Evolutionary conservation across 2,888 invertebrate genomes (phyloP), one percentile per base, ranked within the genome.

Genomic region (Drosophila siamana): DNA sequence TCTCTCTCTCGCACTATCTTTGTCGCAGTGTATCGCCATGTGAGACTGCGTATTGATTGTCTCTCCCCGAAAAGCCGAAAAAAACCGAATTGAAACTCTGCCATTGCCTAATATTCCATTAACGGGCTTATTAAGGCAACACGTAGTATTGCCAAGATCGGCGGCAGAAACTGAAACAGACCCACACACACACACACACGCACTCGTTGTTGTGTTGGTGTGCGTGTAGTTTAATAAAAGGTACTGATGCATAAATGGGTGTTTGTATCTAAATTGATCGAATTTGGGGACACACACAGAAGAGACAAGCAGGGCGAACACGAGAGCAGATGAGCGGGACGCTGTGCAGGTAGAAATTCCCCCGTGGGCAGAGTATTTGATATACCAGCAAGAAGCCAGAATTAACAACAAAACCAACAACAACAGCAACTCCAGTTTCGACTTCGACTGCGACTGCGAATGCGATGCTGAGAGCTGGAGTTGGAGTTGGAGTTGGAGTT

Each of bases 171-270:
- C 50, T 56, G 54, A 56, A 43, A 64, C 69, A 74, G 64, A 84
- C 85, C 74, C 82, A 77, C 74, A 73, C 65, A 80, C 16, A 66
- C 51, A 47, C 46, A 60, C 46, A 13, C 24, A 41, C 5, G 50
- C 40, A 28, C 13, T 41, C 33, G 44, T 22, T 38, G 3, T 38
- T 5, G 52, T 5, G 60, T 13, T 19, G 11, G 33, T n/a, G 54
- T 28, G 48, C 48, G 61, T 52, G 74, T 83, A 86, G 86, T 82
- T 88, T 88, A 86, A 86, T 86, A 85, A 86, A 87, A 87, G 86
- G 86, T 87, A 87, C 88, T 86, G 87, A 85, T 85, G 88, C 87
- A 84, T 88, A 87, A 88, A 88, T 87, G 88, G 86, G 86, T 88
- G 86, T 86, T 86, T 88, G 86, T 86, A 86, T 86, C 86, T 88